Percentiles rank a stretch among this genome's conserved stretches.
Evolutionary conservation across 2,888 invertebrate species (phyloP).

Genomic region (Philhelius pedissequus): DNA sequence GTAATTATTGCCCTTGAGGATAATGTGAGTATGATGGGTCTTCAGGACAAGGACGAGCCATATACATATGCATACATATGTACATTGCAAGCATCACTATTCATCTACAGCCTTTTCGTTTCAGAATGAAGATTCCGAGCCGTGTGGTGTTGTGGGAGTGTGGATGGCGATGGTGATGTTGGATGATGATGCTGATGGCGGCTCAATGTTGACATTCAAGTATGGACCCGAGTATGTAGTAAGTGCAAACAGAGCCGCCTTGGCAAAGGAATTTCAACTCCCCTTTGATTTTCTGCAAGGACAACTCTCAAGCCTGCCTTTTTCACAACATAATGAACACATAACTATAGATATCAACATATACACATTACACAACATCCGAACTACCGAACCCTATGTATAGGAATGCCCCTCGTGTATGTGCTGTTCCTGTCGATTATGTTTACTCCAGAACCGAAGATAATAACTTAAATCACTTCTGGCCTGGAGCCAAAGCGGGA

Average conservation of each 20-base stretch:
- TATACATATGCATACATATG: background rate
- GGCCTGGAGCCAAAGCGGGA: conserved; percentile 20
- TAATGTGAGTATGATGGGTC: conserved; percentile 46
- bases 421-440: conserved; percentile 57
- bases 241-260: conserved; percentile 57
- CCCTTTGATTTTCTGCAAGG: conserved; percentile 27
- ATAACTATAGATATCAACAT: background rate
- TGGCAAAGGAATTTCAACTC: conserved; percentile 27
- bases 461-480: conserved; percentile 67
- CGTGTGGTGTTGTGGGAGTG: too few species aligned
- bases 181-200: background rate
- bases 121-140: background rate
- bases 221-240: conserved; percentile 40
- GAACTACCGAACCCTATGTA: background rate
- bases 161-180: background rate
- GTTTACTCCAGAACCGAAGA: conserved; percentile 65
- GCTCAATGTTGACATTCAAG: conserved; percentile 62
- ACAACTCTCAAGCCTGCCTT: conserved; percentile 28
- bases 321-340: conserved; percentile 32
- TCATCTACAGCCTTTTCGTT: conserved; percentile 47
- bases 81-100: background rate
- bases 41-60: conserved; percentile 16
- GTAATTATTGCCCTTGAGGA: conserved; percentile 65
- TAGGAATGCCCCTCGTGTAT: conserved; percentile 13
- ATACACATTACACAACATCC: background rate